Evolutionary conservation across 1,140 invertebrate species (phyloP), one percentile per base, ranked within the genome.

Genomic region (Scylla paramamosain): DNA sequence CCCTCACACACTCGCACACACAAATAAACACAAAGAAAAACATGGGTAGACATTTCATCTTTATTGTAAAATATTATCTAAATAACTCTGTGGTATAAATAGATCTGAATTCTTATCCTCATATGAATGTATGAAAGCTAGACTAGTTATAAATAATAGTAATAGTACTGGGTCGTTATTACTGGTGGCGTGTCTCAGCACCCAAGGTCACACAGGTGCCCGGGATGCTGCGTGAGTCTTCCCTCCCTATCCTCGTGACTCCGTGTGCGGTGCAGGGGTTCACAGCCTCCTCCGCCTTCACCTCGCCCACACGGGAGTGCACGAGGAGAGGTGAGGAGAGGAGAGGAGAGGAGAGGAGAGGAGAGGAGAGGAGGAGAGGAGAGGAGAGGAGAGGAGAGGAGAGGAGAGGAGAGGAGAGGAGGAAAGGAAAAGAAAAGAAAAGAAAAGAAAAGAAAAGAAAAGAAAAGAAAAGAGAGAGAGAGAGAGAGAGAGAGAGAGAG

Each of bases 121-220:
- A 92, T 91, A 86, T 95, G 89, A 91, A 95, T 88, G 94, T 95
- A 95, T 45, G 90, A 95, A 95, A 95, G 90, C 94, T 95, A 95
- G 94, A 95, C 94, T 95, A 95, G 94, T 91, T 67, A 92, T 92
- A 92, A 92, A 84, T 95, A 92, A 45, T 91, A 45, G 39, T 88
- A 84, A 31, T 39, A 67, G n/a, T 16, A 92, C n/a, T 95, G 84
- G 48, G 20, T 77, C 12, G 67, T 77, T 20, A n/a, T n/a, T n/a
- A n/a, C 25, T 77, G 67, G 67, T 77, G 25, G 67, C 6, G 67
- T 77, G 7, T 83, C 77, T 46, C 31, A 46, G 46, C 91, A 16
- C 20, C 3, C 32, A 28, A 32, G 28, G 39, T 39, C 88, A 90
- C 45, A 89, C 88, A 89, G 6, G 48, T 52, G 14, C 45, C 25